Conservation (phyloP, 2,113 vertebrate species). For the Neodontobutis hainanensis region DNA sequence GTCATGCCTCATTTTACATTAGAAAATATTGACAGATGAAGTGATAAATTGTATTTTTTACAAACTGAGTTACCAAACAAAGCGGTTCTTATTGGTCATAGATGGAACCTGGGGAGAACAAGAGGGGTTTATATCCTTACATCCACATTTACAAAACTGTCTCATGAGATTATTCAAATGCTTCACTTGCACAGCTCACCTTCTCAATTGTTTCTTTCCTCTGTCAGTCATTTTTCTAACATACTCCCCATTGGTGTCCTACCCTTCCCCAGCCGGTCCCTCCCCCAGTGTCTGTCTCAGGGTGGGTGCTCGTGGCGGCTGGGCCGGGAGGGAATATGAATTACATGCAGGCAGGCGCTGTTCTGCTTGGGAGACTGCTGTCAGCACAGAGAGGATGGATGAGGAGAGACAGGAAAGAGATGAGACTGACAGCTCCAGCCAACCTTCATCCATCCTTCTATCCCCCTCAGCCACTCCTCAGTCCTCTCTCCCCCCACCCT, state of each 20-base stretch:
- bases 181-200: neutral
- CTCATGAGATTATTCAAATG: conserved; percentile 5
- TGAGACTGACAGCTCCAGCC: conserved; percentile 73
- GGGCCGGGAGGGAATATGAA: conserved; percentile 79
- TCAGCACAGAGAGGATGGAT: conserved; percentile 74
- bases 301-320: conserved; percentile 43
- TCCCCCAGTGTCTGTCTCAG: conserved; percentile 33
- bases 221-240: conserved; percentile 2
- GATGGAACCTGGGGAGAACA: neutral
- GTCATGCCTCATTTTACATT: too few relatives aligned
- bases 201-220: conserved; percentile 3
- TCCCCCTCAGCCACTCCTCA: neutral
- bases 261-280: conserved; percentile 14
- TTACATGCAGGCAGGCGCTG: conserved; percentile 74
- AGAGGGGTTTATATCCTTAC: neutral
- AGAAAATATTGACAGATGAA: too few relatives aligned
- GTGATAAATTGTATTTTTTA: neutral
- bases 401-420: conserved; percentile 74
- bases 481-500: conserved; percentile 8
- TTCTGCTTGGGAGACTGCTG: conserved; percentile 80
- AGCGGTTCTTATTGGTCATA: neutral
- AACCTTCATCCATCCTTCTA: conserved; percentile 64
- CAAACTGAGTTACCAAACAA: neutral
- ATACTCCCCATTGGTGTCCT: conserved; percentile 3
- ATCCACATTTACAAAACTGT: neutral